Evolutionary conservation across 2,113 vertebrate species (phyloP), one percentile per base, ranked within the genome.

Genomic region (Plectropomus leopardus): DNA sequence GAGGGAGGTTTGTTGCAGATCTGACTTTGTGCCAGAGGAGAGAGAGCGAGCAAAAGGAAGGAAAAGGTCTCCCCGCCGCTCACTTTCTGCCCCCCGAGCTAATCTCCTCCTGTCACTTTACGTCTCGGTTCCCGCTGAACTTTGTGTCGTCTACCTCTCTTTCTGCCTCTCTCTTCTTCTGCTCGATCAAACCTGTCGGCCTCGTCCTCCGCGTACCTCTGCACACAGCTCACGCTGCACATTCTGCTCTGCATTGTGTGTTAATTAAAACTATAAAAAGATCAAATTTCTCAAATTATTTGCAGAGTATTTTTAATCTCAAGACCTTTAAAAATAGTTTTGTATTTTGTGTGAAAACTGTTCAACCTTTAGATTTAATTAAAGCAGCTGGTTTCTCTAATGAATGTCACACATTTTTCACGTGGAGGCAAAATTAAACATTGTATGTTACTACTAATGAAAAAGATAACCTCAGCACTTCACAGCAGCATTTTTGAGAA

Each of bases 121-220:
- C 4, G 21, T 74, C 47, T 61, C 9, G 0, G 32, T 59, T 42
- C 36, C 0, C 1, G n/a, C 13, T 19, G n/a, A 55, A 42, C 55
- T 13, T 57, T 34, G 4, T 14, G n/a, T 24, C 7, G 4, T 47
- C 58, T 34, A 4, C 24, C 21, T 24, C 30, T 48, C 60, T n/a
- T 30, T 32, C 34, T n/a, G 17, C 32, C 6, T 23, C 13, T 30
- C 53, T 53, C 44, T 59, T 42, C 58, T 60, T 60, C 24, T 51
- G 55, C 65, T 70, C 66, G 57, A 7, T 76, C 73, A 34, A 26
- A 68, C 54, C 32, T 50, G 42, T 40, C 40, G 4, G 8, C 42
- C 10, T 24, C 1, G 16, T 10, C 4, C 53, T 30, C 58, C 4
- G 8, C 30, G 21, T 9, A 14, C 26, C 40, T 36, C 14, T 15